Percentiles rank a stretch among this genome's conserved stretches.
These are phyloP conservation scores for Decapterus maruadsi DNA, from an alignment of 2,797 vertebrate species.

Conservation along the genomic window DNA sequence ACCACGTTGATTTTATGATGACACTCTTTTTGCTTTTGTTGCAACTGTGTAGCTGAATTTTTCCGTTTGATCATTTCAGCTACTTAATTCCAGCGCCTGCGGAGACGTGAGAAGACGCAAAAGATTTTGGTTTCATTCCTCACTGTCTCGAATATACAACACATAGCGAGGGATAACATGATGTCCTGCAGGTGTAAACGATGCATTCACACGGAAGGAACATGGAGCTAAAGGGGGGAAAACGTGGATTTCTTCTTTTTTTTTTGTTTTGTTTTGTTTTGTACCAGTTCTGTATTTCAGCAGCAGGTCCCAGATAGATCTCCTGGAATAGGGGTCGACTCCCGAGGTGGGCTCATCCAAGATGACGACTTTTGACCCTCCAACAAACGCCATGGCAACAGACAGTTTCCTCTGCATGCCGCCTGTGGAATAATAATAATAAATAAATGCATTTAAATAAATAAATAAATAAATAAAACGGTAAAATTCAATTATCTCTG, in stretches of 20 bases:
- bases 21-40: constrained; percentile 29
- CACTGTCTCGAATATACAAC: not conserved
- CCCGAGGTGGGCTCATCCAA: constrained; percentile 98
- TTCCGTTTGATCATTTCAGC: constrained; percentile 55
- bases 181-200: not conserved
- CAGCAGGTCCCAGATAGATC: constrained; percentile 97
- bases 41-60: constrained; percentile 38
- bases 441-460: too few species aligned
- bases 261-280: constrained; percentile 9
- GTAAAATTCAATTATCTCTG: not conserved
- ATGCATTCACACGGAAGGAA: not conserved
- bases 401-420: constrained; percentile 98
- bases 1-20: constrained; percentile 26
- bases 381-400: constrained; percentile 96
- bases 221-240: not conserved
- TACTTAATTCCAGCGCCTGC: constrained; percentile 57
- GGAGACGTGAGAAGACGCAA: constrained; percentile 25
- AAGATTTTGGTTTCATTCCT: constrained; percentile 19
- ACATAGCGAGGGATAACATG: not conserved
- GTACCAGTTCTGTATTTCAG: constrained; percentile 94
- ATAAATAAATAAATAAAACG: not conserved
- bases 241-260: not conserved
- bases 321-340: constrained; percentile 96
- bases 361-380: constrained; percentile 94
- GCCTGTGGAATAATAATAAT: constrained; percentile 77